These are phyloP conservation scores for Upupa epops DNA, from an alignment of 2,113 vertebrate genomes.

Conservation along the genomic window DNA sequence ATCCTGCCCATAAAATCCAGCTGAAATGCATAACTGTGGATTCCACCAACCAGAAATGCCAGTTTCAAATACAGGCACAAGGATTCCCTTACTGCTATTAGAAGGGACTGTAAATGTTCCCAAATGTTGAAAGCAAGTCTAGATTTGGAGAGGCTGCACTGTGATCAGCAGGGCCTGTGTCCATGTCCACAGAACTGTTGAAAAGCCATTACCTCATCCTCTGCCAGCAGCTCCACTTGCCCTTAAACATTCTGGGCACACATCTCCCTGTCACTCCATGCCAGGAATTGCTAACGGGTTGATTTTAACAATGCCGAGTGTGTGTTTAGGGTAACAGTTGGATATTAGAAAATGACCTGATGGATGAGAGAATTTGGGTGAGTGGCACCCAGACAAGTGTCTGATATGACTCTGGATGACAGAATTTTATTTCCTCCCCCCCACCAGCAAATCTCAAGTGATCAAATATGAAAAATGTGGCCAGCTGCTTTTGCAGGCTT, in stretches of 20 bases:
- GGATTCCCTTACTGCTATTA: background rate
- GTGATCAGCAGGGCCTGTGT: background rate
- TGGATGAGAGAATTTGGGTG: background rate
- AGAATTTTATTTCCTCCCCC: background rate
- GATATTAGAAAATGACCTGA: background rate
- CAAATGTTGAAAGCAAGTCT: background rate
- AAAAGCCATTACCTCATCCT: conserved; percentile 42
- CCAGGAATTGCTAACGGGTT: background rate
- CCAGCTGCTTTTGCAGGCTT: background rate
- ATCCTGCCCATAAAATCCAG: background rate
- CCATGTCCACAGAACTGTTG: background rate
- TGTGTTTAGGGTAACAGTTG: background rate
- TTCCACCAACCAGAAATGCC: background rate
- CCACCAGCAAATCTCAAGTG: background rate
- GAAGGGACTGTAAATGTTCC: background rate
- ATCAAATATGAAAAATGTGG: background rate
- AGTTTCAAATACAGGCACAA: background rate
- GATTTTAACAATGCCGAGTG: background rate
- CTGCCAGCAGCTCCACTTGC: background rate
- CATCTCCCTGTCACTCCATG: background rate
- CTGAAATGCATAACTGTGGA: background rate
- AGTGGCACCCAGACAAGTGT: background rate
- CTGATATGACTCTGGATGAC: background rate
- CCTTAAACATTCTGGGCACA: conserved; percentile 19
- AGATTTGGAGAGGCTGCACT: background rate